Percentiles rank a stretch among this genome's conserved stretches.
These are phyloP conservation scores for Ancistrus triradiatus DNA, from an alignment of 2,113 vertebrate genomes.

Conservation along the genomic window DNA sequence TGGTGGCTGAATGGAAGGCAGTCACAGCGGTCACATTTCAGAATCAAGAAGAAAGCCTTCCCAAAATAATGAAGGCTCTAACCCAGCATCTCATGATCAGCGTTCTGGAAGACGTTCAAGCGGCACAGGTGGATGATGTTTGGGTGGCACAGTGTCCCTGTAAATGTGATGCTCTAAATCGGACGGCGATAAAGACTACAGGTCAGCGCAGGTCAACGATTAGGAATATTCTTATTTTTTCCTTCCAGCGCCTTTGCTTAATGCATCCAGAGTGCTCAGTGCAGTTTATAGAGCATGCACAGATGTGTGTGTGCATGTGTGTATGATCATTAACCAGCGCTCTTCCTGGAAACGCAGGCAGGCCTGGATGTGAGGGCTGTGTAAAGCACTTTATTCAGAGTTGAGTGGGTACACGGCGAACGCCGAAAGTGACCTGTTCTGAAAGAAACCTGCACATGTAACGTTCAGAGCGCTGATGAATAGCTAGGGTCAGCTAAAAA, in stretches of 20 bases:
- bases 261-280: slow-evolving; percentile 10
- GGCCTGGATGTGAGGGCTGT: slow-evolving; percentile 3
- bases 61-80: too few relatives aligned
- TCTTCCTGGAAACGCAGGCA: slow-evolving; percentile 38
- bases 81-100: too few relatives aligned
- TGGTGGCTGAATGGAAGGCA: neutral
- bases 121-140: too few relatives aligned
- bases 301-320: slow-evolving; percentile 25
- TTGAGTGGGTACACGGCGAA: slow-evolving; percentile 3
- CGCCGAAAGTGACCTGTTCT: neutral
- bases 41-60: too few relatives aligned
- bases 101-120: too few relatives aligned
- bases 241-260: neutral
- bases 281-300: slow-evolving; percentile 32
- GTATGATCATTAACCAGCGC: slow-evolving; percentile 34
- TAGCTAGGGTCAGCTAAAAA: too few relatives aligned
- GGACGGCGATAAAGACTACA: too few relatives aligned
- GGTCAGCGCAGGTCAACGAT: too few relatives aligned
- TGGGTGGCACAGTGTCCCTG: too few relatives aligned
- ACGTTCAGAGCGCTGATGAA: too few relatives aligned
- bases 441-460: neutral
- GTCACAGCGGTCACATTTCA: too few relatives aligned
- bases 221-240: neutral
- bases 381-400: slow-evolving; percentile 27
- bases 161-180: too few relatives aligned